Evolutionary conservation across 1,140 invertebrate genomes (phyloP), one percentile per base, ranked within the genome.

Genomic region (Ruditapes philippinarum): DNA sequence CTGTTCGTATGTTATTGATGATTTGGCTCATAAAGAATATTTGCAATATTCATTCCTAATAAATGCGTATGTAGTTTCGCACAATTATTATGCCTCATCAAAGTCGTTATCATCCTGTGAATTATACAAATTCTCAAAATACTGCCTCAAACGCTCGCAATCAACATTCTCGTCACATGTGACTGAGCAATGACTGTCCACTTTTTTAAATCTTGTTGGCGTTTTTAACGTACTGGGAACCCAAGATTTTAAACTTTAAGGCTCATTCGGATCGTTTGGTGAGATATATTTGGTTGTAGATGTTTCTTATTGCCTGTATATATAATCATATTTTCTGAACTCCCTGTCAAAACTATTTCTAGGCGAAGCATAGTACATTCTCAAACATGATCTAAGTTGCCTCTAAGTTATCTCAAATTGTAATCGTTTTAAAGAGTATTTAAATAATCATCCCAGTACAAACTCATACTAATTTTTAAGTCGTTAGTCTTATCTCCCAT

Each of bases 181-280:
- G 11, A 86, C 79, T 73, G 38, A 54, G 2, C 87, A 79, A 22
- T 74, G 14, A 5, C 74, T 51, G 25, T 81, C 45, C 17, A 79
- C 12, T 9, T 65, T 42, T 60, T 90, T 82, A 1, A 85, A n/a
- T n/a, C n/a, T n/a, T 73, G 14, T 86, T 81, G 1, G 88, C 62
- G 0, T 12, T 0, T 22, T 25, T 60, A 0, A 70, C 17, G 28
- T 73, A 85, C 42, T 25, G 83, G 9, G 89, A 90, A 0, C 91
- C 91, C 0, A 92, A 54, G 1, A 68, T 60, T 51, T 83, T 45
- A 5, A 92, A 88, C 25, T 91, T 80, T 89, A 92, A 42, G 91
- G 91, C 31, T 90, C 86, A 28, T 60, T 82, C 11, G 91, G 89
- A 49, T 91, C 73, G 1, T 49, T 87, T 0, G 68, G 89, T 14